Evolutionary conservation across 23 tunicate genomes (phyloP), one percentile per base, ranked within the genome.

Genomic region (Styela plicata): DNA sequence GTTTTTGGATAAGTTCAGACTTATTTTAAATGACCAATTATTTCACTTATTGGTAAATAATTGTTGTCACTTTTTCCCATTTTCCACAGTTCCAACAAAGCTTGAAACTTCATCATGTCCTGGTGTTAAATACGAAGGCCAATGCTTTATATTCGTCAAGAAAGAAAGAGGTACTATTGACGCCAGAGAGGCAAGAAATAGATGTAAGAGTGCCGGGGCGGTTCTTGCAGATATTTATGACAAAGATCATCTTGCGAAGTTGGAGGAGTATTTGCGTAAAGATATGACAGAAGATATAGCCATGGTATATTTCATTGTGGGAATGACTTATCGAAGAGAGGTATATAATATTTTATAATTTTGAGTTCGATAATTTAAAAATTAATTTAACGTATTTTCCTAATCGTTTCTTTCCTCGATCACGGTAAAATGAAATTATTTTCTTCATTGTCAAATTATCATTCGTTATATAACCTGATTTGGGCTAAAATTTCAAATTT

Each of bases 291-390:
- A 67, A 25, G 31, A 67, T 18, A 29, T 67, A 25, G 71, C 19
- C 22, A 18, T 25, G 17, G 31, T 25, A 27, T 67, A 67, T 29
- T 67, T 67, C 2, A 67, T 67, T 16, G 31, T 67, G 24, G 71
- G 71, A 67, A 67, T 67, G 71, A 67, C 30, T 13, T 67, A 67
- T 67, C 71, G 31, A 29, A 29, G 16, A 67, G 7, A 27, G 70
- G 70, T 24, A 65, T 17, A 18, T 17, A 20, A 17, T 18, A 57
- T 18, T 57, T 18, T 23, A 62, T 21, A 21, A 22, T 23, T 21
- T 62, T 21, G n/a, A 21, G 0, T 62, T 0, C n/a, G 65, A 62
- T 22, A 23, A 22, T 23, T 62, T 62, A 0, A 23, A 21, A 62
- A 0, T 62, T 62, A 23, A 62, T 23, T 23, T n/a, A n/a, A n/a